These are phyloP conservation scores for Pelagia noctiluca DNA, from an alignment of 30 jellyfish, hydroid and myxozoan genomes.

Conservation along the genomic window DNA sequence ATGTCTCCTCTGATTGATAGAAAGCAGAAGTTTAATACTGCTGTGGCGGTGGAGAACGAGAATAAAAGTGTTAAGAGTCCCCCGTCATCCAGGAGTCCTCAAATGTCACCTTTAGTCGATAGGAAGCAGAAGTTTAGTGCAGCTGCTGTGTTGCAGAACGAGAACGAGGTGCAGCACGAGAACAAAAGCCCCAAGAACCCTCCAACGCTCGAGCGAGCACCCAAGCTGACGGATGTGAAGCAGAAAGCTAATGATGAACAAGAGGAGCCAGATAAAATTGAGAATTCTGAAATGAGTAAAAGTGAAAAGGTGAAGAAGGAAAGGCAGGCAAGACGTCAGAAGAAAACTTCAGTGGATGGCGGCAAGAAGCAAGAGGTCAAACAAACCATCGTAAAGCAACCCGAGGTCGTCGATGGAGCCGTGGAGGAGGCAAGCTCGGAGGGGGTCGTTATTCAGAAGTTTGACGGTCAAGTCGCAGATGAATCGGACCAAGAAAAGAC, in stretches of 20 bases:
- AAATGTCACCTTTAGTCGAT: background rate
- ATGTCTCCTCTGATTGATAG: too few relatives aligned
- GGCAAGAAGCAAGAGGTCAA: too few relatives aligned
- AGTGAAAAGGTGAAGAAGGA: too few relatives aligned
- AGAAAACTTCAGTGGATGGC: background rate
- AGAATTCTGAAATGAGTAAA: background rate
- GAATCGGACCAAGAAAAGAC: slow-evolving; percentile 9
- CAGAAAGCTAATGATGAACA: background rate
- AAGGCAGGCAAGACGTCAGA: too few relatives aligned
- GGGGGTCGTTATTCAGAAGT: slow-evolving; percentile 48
- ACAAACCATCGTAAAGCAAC: background rate
- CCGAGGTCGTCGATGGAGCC: slow-evolving; percentile 10
- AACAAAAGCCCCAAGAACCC: background rate
- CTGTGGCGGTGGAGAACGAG: too few relatives aligned
- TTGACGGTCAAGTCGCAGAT: slow-evolving; percentile 18
- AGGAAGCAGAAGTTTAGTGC: background rate
- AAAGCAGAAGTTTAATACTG: too few relatives aligned
- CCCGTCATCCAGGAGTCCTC: background rate
- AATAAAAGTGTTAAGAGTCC: too few relatives aligned
- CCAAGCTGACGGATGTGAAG: slow-evolving; percentile 3
- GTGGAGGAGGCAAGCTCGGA: slow-evolving; percentile 18
- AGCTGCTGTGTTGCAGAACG: background rate
- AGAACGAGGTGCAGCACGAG: too few relatives aligned
- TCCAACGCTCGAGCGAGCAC: background rate
- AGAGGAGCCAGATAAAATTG: slow-evolving; percentile 8